phyloP scores from a whole-genome alignment of 2,888 invertebrate species.

The Hoplodrina blanda region DNA sequence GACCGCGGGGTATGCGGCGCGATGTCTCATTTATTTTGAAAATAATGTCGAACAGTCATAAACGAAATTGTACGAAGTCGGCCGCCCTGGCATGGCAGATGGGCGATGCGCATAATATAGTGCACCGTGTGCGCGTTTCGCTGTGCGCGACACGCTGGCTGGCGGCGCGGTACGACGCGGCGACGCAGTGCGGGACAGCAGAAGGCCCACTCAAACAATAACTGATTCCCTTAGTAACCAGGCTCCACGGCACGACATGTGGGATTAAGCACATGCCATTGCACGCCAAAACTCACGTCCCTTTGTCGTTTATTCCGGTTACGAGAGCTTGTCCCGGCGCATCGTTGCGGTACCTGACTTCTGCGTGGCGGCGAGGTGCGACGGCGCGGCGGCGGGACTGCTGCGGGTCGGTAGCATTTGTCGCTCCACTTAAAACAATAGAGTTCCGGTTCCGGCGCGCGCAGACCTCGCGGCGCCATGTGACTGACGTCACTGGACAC shows the following conservation, averaged over 20 bases:
- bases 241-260: background rate
- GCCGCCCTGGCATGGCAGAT: conserved; percentile 59
- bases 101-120: conserved; percentile 62
- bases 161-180: conserved; percentile 1
- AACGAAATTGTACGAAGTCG: conserved; percentile 27
- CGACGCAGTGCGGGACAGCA: background rate
- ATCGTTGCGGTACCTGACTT: background rate
- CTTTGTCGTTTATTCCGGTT: background rate
- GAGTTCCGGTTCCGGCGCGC: conserved; percentile 75
- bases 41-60: conserved; percentile 32
- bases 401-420: conserved; percentile 36
- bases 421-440: conserved; percentile 73
- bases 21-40: conserved; percentile 5
- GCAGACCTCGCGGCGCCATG: conserved; percentile 75
- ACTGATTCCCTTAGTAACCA: background rate
- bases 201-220: conserved; percentile 8
- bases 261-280: background rate
- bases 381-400: conserved; percentile 10
- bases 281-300: background rate
- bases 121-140: background rate
- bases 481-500: conserved; percentile 50
- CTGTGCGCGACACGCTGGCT: conserved; percentile 55
- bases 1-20: background rate
- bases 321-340: background rate
- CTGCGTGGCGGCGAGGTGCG: background rate